Conservation (phyloP, 2,113 vertebrate species). For the Cathartes aura region DNA sequence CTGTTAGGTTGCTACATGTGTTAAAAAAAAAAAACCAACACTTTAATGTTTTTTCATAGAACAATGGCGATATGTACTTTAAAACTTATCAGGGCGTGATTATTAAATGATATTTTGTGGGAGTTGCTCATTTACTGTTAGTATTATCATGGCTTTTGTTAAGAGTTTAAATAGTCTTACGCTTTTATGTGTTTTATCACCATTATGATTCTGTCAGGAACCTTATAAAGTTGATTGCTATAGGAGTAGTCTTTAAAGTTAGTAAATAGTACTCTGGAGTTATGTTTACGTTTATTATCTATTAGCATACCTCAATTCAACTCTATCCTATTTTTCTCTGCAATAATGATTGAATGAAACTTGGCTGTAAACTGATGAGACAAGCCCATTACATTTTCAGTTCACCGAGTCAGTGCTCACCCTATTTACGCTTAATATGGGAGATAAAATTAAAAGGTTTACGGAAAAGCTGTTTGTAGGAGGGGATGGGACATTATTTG, state of each 20-base stretch:
- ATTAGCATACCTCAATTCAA: slow-evolving; percentile 48
- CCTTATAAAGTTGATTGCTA: slow-evolving; percentile 79
- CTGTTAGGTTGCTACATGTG: slow-evolving; percentile 77
- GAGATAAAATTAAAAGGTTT: slow-evolving; percentile 52
- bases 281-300: slow-evolving; percentile 70
- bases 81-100: slow-evolving; percentile 87
- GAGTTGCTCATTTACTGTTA: slow-evolving; percentile 85
- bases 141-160: slow-evolving; percentile 87
- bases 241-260: slow-evolving; percentile 69
- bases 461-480: neutral
- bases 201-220: slow-evolving; percentile 81
- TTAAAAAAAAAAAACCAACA: slow-evolving; percentile 80
- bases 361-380: slow-evolving; percentile 9
- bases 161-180: slow-evolving; percentile 82
- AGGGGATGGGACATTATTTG: neutral
- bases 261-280: slow-evolving; percentile 75
- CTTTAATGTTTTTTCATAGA: slow-evolving; percentile 79
- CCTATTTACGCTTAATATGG: neutral
- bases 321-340: slow-evolving; percentile 22
- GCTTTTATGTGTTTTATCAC: slow-evolving; percentile 82
- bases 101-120: slow-evolving; percentile 84
- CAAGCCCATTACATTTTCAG: slow-evolving; percentile 25
- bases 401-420: slow-evolving; percentile 24
- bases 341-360: slow-evolving; percentile 33
- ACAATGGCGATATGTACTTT: slow-evolving; percentile 80